Evolutionary conservation across 1,140 invertebrate genomes (phyloP).

Genomic region (Tachypleus tridentatus): DNA sequence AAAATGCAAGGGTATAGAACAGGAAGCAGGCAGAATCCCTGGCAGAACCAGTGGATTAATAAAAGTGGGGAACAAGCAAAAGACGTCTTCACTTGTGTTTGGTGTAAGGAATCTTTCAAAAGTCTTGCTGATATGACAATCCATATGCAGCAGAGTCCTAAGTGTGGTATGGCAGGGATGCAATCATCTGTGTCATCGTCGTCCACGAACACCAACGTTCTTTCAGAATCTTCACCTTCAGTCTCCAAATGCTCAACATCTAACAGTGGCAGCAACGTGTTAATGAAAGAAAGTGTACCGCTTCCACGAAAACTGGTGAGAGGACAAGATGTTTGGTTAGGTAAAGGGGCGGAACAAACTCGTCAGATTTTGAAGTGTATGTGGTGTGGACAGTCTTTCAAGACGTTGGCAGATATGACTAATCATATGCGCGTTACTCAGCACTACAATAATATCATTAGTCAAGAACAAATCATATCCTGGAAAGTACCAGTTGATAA

Average conservation of each 20-base stretch:
- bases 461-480: constrained; percentile 88
- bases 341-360: constrained; percentile 93
- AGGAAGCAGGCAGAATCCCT: constrained; percentile 39
- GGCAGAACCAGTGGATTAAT: constrained; percentile 89
- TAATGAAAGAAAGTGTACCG: constrained; percentile 6
- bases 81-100: constrained; percentile 86
- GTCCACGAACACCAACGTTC: neutral
- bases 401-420: constrained; percentile 88
- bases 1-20: no score
- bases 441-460: constrained; percentile 94
- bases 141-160: constrained; percentile 93
- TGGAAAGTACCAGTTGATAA: constrained; percentile 81
- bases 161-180: constrained; percentile 42
- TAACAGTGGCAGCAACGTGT: no score
- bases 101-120: constrained; percentile 87
- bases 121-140: constrained; percentile 74
- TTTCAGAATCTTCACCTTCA: no score
- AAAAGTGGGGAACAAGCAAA: constrained; percentile 83
- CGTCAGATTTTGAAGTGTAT: constrained; percentile 95
- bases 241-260: no score
- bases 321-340: constrained; percentile 95
- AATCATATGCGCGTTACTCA: constrained; percentile 99
- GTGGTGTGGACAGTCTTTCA: constrained; percentile 96
- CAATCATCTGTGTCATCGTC: constrained; percentile 12
- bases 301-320: constrained; percentile 84